Base-by-base conservation (phyloP, 2,797 vertebrate species). In the Tenualosa ilisha region DNA sequence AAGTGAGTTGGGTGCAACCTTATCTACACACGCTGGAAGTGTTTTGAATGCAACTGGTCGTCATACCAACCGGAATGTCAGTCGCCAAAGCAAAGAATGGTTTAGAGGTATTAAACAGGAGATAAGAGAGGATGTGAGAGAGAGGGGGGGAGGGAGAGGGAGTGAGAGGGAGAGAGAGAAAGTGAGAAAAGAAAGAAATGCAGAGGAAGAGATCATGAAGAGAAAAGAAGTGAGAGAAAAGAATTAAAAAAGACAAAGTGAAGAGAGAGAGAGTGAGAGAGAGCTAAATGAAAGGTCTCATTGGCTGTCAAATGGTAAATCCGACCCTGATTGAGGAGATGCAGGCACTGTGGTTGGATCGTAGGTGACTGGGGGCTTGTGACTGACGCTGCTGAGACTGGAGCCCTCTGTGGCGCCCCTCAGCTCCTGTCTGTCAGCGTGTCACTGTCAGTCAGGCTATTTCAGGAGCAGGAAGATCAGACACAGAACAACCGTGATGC, bases 41-140 rank as follows among this genome's bases (percentile, higher is more conserved):
- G 51, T 53, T 83, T 85, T 81, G 59, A 79, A 91, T 88, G 89
- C 86, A 88, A 82, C 85, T 83, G 59, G 88, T 89, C 54, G 82
- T 43, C 88, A 88, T 86, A 86, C 89, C 87, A 89, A 89, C 85
- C 31, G 63, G 63, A 31, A 11, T 12, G 26, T 68, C 26, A 15
- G 31, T 15, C 26, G 11, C 63, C 24, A 31, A 68, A 26, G 63
- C 63, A 68, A 26, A 26, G 24, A 68, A 26, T 68, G 26, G 7
- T 12, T 22, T 6, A 56, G 54, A 56, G 54, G 54, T 56, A 20
- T 20, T 20, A 20, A 5, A 56, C 20, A 22, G 1, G 54, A 56
- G 54, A 56, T 5, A 13, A 26, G 24, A 37, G 24, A 65, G 8
- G n/a, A n/a, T n/a, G 46, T 4, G 46, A 49, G 46, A 49, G 56